Conservation (phyloP, 2,888 invertebrate genomes). For the Halocaridina rubra region DNA sequence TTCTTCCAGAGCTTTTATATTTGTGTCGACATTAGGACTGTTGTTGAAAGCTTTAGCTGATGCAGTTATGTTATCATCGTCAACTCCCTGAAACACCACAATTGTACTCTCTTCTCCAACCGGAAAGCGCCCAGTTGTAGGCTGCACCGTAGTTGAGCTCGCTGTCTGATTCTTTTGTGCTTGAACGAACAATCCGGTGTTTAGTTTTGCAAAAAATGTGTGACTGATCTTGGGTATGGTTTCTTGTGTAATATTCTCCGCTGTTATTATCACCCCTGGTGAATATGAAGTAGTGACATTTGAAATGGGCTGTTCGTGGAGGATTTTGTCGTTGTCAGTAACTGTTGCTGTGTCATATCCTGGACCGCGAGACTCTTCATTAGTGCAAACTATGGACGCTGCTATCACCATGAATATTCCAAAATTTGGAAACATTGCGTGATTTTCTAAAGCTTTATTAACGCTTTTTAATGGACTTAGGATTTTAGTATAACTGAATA, state of each 20-base stretch:
- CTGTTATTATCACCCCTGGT: background rate
- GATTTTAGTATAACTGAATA: too few relatives aligned
- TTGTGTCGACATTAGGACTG: background rate
- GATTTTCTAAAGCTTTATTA: too few relatives aligned
- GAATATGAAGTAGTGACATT: background rate
- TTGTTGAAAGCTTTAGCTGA: background rate
- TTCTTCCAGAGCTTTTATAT: background rate
- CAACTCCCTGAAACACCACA: background rate
- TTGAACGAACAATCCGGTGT: slow-evolving; percentile 1
- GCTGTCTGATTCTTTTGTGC: background rate
- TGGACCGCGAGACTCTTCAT: too few relatives aligned
- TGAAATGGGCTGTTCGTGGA: background rate
- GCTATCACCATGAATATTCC: too few relatives aligned
- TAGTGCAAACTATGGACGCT: too few relatives aligned
- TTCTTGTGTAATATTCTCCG: background rate
- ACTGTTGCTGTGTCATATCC: too few relatives aligned
- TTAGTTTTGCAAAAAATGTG: slow-evolving; percentile 1
- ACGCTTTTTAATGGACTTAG: too few relatives aligned
- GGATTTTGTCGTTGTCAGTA: too few relatives aligned
- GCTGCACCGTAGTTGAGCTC: too few relatives aligned
- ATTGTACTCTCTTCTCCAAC: background rate
- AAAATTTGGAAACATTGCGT: too few relatives aligned
- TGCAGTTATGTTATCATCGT: background rate
- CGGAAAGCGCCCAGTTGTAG: too few relatives aligned
- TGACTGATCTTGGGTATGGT: background rate